Percentiles rank a stretch among this genome's conserved stretches.
These are phyloP conservation scores for Siniperca scherzeri DNA, from an alignment of 2,797 vertebrate species.

Conservation along the genomic window DNA sequence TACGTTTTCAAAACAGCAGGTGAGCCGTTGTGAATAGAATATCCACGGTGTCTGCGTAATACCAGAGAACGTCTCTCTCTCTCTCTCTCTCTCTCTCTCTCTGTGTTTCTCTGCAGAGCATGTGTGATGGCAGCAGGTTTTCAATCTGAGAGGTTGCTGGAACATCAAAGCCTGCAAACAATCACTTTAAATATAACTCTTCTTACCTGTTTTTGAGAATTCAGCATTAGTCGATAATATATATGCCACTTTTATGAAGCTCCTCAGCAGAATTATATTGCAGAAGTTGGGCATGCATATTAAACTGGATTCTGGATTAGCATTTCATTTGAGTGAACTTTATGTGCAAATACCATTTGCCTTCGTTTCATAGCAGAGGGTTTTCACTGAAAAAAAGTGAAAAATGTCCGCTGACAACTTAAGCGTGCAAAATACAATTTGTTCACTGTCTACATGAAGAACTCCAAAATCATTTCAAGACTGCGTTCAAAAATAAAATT, in stretches of 20 bases:
- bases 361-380: constrained; percentile 40
- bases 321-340: constrained; percentile 59
- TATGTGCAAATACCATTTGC: constrained; percentile 53
- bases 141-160: constrained; percentile 7
- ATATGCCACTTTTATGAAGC: constrained; percentile 45
- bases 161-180: constrained; percentile 14
- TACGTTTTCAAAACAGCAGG: too few species aligned
- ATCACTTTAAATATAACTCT: constrained; percentile 13
- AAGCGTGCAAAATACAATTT: constrained; percentile 45
- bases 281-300: constrained; percentile 36
- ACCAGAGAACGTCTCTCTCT: too few species aligned
- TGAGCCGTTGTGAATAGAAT: too few species aligned
- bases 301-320: constrained; percentile 53
- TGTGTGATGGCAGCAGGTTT: constrained; percentile 7
- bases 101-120: too few species aligned
- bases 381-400: constrained; percentile 40
- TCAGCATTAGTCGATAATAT: constrained; percentile 26
- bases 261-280: constrained; percentile 27
- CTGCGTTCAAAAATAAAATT: constrained; percentile 15
- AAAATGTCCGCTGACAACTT: constrained; percentile 49
- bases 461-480: constrained; percentile 34
- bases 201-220: constrained; percentile 23
- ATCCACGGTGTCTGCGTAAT: too few species aligned
- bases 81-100: too few species aligned
- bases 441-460: constrained; percentile 25